Evolutionary conservation across 1,140 invertebrate genomes (phyloP).

Genomic region (Zaprionus inermis): DNA sequence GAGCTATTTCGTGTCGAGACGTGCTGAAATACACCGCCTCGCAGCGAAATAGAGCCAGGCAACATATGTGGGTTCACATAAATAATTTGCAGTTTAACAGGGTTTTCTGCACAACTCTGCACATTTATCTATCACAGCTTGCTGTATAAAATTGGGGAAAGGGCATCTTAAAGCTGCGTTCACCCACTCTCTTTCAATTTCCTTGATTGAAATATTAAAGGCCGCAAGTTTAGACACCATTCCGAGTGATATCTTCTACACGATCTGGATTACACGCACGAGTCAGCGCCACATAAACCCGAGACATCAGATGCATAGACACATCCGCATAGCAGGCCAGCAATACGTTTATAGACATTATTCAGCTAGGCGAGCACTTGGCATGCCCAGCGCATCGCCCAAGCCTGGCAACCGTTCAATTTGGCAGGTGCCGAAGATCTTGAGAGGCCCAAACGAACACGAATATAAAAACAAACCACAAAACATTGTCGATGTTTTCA

Average conservation of each 20-base stretch:
- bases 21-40: too few species aligned
- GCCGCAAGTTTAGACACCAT: neutral
- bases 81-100: too few species aligned
- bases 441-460: constrained; percentile 6
- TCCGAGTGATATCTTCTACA: neutral
- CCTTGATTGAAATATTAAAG: neutral
- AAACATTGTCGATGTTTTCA: constrained; percentile 41
- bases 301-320: neutral
- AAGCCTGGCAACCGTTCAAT: constrained; percentile 42
- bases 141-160: too few species aligned
- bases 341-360: neutral
- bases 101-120: too few species aligned
- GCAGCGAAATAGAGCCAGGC: too few species aligned
- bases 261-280: neutral
- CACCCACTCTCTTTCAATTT: neutral
- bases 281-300: neutral
- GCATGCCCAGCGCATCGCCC: constrained; percentile 47
- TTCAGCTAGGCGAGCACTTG: constrained; percentile 19
- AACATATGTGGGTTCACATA: too few species aligned
- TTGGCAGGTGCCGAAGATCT: constrained; percentile 60
- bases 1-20: too few species aligned
- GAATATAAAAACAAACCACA: constrained; percentile 23
- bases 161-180: too few species aligned
- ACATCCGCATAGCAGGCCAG: neutral
- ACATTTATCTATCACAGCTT: too few species aligned